Base-by-base conservation (phyloP, 2,797 vertebrate genomes). In the Myotis daubentonii region DNA sequence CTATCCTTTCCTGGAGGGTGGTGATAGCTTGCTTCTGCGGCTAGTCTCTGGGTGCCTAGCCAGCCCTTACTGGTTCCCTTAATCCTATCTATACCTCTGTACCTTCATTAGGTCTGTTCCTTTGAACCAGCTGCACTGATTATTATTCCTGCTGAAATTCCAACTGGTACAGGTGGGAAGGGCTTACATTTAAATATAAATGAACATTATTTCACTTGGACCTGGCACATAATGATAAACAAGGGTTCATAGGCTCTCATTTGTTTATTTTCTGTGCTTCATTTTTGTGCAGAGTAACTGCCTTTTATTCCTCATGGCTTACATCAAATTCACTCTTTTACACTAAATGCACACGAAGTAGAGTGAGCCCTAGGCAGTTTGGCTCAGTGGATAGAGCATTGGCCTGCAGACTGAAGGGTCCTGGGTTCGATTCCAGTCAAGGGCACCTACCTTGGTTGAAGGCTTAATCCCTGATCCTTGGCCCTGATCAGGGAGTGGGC, bases 171-270 rank as follows among this genome's bases (percentile, higher is more conserved):
- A 88, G 19, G 30, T 92, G 49, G 70, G 47, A 89, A 80, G 28
- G 53, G 41, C 85, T 88, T 87, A 23, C n/a, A 92, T 68, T 83
- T 92, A 86, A 96, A 79, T 25, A 55, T 44, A 86, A 90, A 85
- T 70, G 60, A 74, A 90, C 8, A 66, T 79, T 87, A 74, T 74
- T 92, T 93, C 81, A 75, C 15, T 84, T 71, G 44, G 2, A 51
- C 70, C 33, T 74, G 44, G 38, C 17, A 66, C 38, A 11, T 16
- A 70, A 23, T 65, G 78, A 74, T 62, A 70, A 83, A 47, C 10
- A 81, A 38, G 57, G 5, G 9, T 79, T 81, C 22, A 44, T 13
- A 28, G 49, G 23, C 44, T 85, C 30, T 89, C 44, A 53, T 81
- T 71, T 83, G 9, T 78, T 72, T 94, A 1, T 36, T 57, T 16